These are phyloP conservation scores for Lagria hirta DNA, from an alignment of 2,888 invertebrate species.

Conservation along the genomic window DNA sequence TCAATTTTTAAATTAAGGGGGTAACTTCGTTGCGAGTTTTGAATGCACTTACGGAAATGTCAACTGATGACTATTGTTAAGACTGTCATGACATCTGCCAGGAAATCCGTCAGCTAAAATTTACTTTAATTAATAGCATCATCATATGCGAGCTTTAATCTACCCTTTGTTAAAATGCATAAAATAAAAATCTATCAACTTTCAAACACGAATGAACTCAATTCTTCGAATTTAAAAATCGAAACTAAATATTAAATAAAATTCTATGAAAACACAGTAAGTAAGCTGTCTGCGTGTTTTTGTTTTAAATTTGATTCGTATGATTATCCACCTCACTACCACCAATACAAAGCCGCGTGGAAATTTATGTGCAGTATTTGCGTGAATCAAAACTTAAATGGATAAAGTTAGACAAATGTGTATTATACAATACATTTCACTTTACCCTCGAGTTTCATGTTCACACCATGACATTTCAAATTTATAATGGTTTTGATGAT, in stretches of 20 bases:
- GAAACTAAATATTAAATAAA: constrained; percentile 19
- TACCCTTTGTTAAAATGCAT: too few relatives aligned
- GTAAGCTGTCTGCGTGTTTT: constrained; percentile 31
- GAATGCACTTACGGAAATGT: constrained; percentile 51
- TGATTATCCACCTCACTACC: constrained; percentile 31
- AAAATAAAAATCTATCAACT: constrained; percentile 19
- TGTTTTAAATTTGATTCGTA: constrained; percentile 30
- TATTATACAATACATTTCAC: constrained; percentile 38
- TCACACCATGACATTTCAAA: constrained; percentile 32
- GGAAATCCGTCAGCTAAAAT: constrained; percentile 51
- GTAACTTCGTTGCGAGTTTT: constrained; percentile 45
- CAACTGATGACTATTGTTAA: constrained; percentile 50
- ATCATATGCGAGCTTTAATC: too few relatives aligned
- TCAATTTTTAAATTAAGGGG: constrained; percentile 52
- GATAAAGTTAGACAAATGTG: constrained; percentile 34
- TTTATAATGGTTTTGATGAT: constrained; percentile 39
- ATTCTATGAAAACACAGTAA: constrained; percentile 12
- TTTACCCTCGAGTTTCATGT: constrained; percentile 33
- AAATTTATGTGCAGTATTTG: constrained; percentile 33
- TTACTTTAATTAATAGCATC: constrained; percentile 53
- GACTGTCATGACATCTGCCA: constrained; percentile 53
- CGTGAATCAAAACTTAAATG: constrained; percentile 31
- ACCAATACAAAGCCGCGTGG: constrained; percentile 23
- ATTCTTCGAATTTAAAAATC: constrained; percentile 15
- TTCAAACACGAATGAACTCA: constrained; percentile 11